Base-by-base conservation (phyloP, 2,797 vertebrate genomes). In the Lacerta bilineata region DNA sequence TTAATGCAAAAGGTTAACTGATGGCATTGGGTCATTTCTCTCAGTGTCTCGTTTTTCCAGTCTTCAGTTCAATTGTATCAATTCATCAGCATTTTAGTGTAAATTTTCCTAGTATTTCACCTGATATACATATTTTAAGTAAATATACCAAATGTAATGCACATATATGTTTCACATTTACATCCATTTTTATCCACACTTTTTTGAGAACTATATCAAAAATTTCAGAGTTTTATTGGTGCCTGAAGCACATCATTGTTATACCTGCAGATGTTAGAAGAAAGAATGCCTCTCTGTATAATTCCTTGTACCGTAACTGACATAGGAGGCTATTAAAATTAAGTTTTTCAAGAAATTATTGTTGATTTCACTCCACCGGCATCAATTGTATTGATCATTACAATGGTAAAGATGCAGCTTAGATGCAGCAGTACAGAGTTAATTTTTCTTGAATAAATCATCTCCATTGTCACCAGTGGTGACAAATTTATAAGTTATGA, bases 401-500 rank as follows among this genome's bases (percentile, higher is more conserved):
- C 78, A 91, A 91, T 95, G 91, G 92, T 89, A 91, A 88, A 87
- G 27, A 82, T 39, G n/a, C 46, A 88, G 87, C 36, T 61, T 89
- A 89, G 66, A 4, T 90, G 90, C 77, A 83, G 87, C 69, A 90
- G 61, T 39, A 74, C 75, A 69, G 13, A 93, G 88, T 90, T 78
- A 59, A 92, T 91, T 90, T 87, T 86, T 61, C 71, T 74, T 83
- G 76, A 43, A 59, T 91, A 80, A 8, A 33, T 91, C 86, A 90
- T 88, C 84, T 88, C 11, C 43, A 81, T 92, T 93, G 92, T 82
- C 87, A 88, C 66, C 39, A 89, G 79, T 86, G 87, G 86, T 84
- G 89, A 84, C 76, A 93, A 89, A 92, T 92, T 90, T 93, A 92
- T 93, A 85, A 2, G 72, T 2, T 64, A 17, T n/a, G 90, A 88